phyloP scores from a whole-genome alignment of 2,113 vertebrate species.

The Syrrhaptes paradoxus region DNA sequence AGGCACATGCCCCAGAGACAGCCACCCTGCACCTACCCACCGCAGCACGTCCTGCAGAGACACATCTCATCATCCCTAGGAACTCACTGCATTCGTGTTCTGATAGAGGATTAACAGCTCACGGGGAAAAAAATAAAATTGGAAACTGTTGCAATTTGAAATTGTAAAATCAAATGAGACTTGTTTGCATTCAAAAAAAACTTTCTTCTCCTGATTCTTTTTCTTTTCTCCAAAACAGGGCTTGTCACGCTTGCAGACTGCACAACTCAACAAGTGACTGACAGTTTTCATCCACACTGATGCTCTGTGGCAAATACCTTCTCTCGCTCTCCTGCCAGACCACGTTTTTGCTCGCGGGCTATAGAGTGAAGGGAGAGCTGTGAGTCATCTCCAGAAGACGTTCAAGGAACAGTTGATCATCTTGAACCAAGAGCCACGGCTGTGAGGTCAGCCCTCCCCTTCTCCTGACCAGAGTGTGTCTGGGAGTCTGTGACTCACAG shows the following conservation, averaged over 20 bases:
- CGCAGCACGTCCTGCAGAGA: background rate
- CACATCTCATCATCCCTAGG: background rate
- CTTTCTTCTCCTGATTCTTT: background rate
- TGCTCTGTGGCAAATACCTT: background rate
- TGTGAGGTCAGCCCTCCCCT: background rate
- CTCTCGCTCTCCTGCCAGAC: background rate
- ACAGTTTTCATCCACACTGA: background rate
- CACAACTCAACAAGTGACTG: background rate
- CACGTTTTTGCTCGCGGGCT: background rate
- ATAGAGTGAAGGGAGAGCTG: background rate
- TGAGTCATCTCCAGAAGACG: constrained; percentile 25
- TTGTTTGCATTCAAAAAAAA: background rate
- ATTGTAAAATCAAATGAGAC: background rate
- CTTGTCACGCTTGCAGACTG: background rate
- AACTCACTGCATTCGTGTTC: background rate
- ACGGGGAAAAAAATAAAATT: background rate
- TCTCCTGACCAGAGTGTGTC: background rate
- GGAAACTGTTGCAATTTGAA: background rate
- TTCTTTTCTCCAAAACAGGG: background rate
- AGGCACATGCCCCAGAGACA: fast-evolving
- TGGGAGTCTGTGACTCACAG: background rate
- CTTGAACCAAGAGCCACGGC: background rate
- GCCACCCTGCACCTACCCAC: background rate
- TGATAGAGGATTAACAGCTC: background rate
- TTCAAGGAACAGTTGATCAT: background rate